Evolutionary conservation across 2,113 vertebrate genomes (phyloP).

Genomic region (Willisornis vidua): DNA sequence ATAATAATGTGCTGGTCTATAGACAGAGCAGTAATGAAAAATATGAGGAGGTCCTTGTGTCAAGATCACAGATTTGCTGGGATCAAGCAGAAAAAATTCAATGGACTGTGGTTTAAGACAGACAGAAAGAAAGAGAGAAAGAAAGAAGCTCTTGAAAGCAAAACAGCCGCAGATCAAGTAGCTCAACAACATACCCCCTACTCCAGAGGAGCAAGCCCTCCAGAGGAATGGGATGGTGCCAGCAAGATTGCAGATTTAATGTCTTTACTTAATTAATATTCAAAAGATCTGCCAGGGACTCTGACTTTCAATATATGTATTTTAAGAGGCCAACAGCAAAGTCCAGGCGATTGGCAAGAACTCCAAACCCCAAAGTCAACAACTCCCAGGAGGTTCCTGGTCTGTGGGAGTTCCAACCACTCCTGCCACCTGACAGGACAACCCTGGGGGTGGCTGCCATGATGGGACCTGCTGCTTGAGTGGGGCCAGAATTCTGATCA

Average conservation of each 20-base stretch:
- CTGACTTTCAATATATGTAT: neutral
- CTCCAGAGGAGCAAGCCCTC: neutral
- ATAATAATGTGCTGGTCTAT: constrained; percentile 25
- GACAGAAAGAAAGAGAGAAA: neutral
- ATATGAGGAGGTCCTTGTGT: neutral
- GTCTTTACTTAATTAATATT: neutral
- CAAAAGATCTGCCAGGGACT: neutral
- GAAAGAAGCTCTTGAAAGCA: constrained; percentile 27
- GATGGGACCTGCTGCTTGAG: neutral
- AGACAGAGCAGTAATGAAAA: constrained; percentile 11
- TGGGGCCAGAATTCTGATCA: neutral
- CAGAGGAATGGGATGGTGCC: neutral
- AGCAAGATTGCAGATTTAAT: neutral
- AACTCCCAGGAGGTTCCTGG: neutral
- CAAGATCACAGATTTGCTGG: constrained; percentile 37
- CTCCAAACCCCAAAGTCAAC: neutral
- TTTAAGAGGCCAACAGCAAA: neutral
- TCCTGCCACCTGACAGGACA: neutral
- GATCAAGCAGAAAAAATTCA: constrained; percentile 32
- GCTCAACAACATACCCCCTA: neutral
- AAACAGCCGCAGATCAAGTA: constrained; percentile 51
- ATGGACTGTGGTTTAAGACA: neutral
- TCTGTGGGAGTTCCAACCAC: neutral
- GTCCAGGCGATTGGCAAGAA: neutral
- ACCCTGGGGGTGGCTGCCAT: neutral